Evolutionary conservation across 2,797 vertebrate genomes (phyloP), one percentile per base, ranked within the genome.

Genomic region (Liparis tanakae): DNA sequence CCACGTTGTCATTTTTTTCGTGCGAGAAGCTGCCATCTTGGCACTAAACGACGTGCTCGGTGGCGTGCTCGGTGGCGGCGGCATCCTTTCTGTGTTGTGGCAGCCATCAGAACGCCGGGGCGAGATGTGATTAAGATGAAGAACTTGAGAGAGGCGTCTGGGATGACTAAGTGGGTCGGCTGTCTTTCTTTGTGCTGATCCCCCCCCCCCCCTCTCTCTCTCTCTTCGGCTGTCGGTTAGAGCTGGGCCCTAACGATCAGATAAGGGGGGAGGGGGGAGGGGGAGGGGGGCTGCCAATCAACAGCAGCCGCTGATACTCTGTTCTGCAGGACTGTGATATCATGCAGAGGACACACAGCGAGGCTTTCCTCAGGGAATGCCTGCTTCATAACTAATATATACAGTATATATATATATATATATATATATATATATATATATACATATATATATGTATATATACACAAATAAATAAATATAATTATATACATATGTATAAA

Each of bases 121-220:
- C 67, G 50, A 84, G 85, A 87, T 89, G 88, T 89, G 85, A 90
- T 91, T 89, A 88, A 90, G 86, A 88, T 73, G 85, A 79, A 85
- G 87, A 87, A 90, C 68, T 73, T 63, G 82, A 85, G 79, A 74
- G 50, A 62, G 78, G 83, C 74, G 22, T 82, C 74, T 85, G 76
- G 50, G 82, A 80, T 88, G 90, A 81, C 88, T 86, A 72, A 91
- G 85, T 68, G 81, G 46, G 64, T 39, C 63, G 79, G 53, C 63
- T 37, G 67, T 7, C n/a, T 51, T 37, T 37, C 6, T 10, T 79
- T 74, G 66, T 58, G 69, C 67, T 39, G 65, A 72, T 64, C 62
- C 61, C 55, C 55, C 78, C 67, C 60, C 44, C n/a, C n/a, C n/a
- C 78, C 67, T 57, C 44, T 60, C 61, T 53, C 55, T 79, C 67